Evolutionary conservation across 92 coral and sea anemone species (phyloP), one percentile per base, ranked within the genome.

Genomic region (Zoanthus gigantus): DNA sequence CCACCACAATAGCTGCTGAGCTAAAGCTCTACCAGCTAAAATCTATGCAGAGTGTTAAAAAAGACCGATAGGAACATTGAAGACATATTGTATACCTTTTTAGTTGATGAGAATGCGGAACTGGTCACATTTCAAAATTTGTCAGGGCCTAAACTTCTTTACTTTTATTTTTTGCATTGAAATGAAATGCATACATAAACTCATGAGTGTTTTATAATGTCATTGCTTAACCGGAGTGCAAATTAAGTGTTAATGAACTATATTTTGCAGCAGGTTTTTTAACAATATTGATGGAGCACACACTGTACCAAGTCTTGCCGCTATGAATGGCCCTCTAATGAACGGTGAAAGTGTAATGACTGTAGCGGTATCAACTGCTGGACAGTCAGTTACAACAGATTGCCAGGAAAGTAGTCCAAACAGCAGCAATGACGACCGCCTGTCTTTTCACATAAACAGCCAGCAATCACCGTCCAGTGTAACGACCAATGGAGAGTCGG

Each of bases 281-380:
- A 93, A 95, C 85, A 91, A 92, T 46, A 52, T 94, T 15, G 96
- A 94, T 76, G 88, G 89, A 17, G 84, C 86, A 44, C 94, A 95
- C 72, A 92, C 87, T 67, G 82, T 79, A 47, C 87, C 94, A 57
- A 91, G 50, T 34, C 76, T 86, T 95, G 46, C 94, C 91, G 2
- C 60, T 28, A 81, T 81, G 85, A 95, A 95, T 65, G 98, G 98
- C 17, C 98, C 98, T 12, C 93, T 95, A 14, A 93, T 94, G 17
- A 95, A 95, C 88, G 98, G 98, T 11, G 85, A 81, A 12, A 81
- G 85, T 46, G 92, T 95, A 5, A 91, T 93, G 94, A 91, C 94
- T 0, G 77, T 88, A 37, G 98, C 90, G 14, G 68, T 65, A 17
- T 77, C 98, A 2, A 89, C 98, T 30, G 94, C 86, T 56, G 93